phyloP scores from a whole-genome alignment of 2,888 invertebrate genomes.

The Perdita meconis region DNA sequence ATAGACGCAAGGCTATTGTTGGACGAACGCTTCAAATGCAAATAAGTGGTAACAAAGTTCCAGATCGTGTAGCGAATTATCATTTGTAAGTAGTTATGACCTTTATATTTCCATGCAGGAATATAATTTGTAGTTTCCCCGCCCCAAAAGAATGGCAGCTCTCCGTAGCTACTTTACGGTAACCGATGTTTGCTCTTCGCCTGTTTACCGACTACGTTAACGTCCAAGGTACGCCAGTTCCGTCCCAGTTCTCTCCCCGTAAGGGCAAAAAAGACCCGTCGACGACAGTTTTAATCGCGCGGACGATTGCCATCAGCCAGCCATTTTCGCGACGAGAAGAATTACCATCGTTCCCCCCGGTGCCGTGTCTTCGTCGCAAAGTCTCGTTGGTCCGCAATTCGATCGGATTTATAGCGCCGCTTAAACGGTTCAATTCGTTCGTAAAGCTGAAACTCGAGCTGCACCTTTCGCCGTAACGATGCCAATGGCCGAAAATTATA shows the following conservation, averaged over 20 bases:
- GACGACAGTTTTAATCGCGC: background rate
- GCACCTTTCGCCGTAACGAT: slow-evolving; percentile 30
- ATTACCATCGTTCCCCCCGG: slow-evolving; percentile 1
- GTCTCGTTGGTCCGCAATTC: slow-evolving; percentile 7
- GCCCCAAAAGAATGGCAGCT: background rate
- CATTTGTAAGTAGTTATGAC: too few species aligned
- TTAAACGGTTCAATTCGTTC: slow-evolving; percentile 32
- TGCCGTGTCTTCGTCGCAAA: background rate
- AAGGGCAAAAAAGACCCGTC: background rate
- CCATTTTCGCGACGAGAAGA: slow-evolving; percentile 1
- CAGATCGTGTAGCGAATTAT: too few species aligned
- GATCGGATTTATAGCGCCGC: slow-evolving; percentile 26
- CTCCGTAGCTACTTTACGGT: background rate
- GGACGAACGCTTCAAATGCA: background rate
- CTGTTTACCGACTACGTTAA: background rate
- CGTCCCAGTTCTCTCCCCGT: background rate
- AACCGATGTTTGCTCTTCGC: background rate
- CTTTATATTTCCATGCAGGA: background rate
- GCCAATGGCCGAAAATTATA: slow-evolving; percentile 59
- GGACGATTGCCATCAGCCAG: slow-evolving; percentile 3
- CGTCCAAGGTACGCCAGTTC: background rate
- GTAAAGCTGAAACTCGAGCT: slow-evolving; percentile 6
- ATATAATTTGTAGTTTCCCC: background rate
- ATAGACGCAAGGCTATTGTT: background rate
- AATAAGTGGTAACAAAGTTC: slow-evolving; percentile 6